Conservation (phyloP, 1,140 invertebrate genomes). For the Philopotamus ludificatus region DNA sequence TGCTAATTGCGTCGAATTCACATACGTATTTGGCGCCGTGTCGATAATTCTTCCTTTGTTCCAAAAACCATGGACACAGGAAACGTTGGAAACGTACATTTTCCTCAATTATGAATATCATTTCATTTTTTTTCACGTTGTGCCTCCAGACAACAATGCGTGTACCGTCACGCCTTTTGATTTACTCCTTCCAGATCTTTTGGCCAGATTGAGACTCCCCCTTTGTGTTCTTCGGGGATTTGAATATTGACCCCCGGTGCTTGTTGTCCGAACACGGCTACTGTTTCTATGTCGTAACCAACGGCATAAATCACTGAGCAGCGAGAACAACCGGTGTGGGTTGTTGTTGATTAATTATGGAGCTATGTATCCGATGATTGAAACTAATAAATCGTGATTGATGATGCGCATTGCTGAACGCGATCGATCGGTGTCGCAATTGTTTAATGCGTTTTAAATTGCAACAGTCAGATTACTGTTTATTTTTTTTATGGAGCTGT, state of each 20-base stretch:
- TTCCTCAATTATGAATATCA: too few species aligned
- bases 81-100: too few species aligned
- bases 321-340: not conserved
- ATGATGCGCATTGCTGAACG: not conserved
- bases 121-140: too few species aligned
- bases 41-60: too few species aligned
- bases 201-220: not conserved
- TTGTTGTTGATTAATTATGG: not conserved
- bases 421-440: not conserved
- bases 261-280: not conserved
- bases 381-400: not conserved
- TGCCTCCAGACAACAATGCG: slow-evolving; percentile 26
- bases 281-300: not conserved
- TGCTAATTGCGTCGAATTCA: too few species aligned
- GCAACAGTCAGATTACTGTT: not conserved
- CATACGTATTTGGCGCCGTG: too few species aligned
- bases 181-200: slow-evolving; percentile 18
- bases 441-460: not conserved
- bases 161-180: slow-evolving; percentile 23
- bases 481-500: not conserved
- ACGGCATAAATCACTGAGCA: not conserved
- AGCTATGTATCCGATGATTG: not conserved
- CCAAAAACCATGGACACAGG: too few species aligned
- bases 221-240: slow-evolving; percentile 4
- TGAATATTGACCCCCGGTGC: not conserved